These are phyloP conservation scores for Crypturellus undulatus DNA, from an alignment of 2,113 vertebrate genomes.

Conservation along the genomic window DNA sequence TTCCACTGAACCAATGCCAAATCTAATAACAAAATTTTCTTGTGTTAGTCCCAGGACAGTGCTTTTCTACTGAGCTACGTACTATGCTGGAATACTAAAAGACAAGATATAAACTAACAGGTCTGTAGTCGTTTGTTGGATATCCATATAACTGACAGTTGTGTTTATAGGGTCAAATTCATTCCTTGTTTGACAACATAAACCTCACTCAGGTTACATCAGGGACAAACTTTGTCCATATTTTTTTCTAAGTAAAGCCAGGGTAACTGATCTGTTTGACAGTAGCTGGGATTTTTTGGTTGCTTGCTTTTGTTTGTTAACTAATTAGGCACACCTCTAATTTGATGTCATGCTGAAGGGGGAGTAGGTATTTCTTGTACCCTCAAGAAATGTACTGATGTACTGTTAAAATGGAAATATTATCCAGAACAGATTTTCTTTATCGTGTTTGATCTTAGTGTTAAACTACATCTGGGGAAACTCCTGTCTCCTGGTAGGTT, in stretches of 20 bases:
- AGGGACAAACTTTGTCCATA: not conserved
- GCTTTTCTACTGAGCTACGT: not conserved
- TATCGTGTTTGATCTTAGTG: not conserved
- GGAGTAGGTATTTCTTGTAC: not conserved
- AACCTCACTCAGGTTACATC: not conserved
- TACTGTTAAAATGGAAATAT: not conserved
- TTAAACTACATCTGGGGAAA: not conserved
- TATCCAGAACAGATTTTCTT: not conserved
- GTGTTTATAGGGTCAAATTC: not conserved
- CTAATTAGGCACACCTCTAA: not conserved
- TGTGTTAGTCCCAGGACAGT: not conserved
- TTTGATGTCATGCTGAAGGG: not conserved
- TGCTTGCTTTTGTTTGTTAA: not conserved
- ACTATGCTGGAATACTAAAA: not conserved
- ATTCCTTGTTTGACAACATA: not conserved
- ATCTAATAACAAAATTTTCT: not conserved
- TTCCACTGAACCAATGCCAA: not conserved
- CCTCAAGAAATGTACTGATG: too few species aligned
- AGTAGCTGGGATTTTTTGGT: not conserved
- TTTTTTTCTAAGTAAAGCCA: not conserved
- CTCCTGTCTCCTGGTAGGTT: not conserved
- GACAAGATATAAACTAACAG: not conserved
- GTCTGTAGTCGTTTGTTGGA: not conserved
- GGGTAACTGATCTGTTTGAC: not conserved
- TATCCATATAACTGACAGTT: not conserved